These are phyloP conservation scores for Syrmaticus mikado DNA, from an alignment of 2,113 vertebrate genomes.

Conservation along the genomic window DNA sequence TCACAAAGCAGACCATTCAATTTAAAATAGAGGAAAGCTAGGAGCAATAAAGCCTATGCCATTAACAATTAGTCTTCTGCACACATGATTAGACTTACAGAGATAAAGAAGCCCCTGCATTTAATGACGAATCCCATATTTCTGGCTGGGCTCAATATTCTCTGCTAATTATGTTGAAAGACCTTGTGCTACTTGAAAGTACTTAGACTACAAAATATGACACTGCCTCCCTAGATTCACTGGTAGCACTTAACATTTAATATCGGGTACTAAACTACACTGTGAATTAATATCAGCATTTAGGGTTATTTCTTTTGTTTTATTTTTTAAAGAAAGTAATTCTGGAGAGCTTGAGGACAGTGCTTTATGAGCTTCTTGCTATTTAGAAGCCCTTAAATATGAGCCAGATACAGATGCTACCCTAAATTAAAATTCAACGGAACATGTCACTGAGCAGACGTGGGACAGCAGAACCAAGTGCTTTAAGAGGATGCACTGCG, in stretches of 20 bases:
- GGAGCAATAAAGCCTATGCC: slow-evolving; percentile 87
- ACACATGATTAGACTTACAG: slow-evolving; percentile 87
- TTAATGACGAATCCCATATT: slow-evolving; percentile 84
- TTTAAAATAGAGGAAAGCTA: slow-evolving; percentile 86
- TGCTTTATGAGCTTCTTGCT: background rate
- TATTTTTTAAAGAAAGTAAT: background rate
- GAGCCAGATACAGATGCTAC: background rate
- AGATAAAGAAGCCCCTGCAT: slow-evolving; percentile 89
- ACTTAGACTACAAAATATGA: slow-evolving; percentile 63
- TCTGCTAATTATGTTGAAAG: slow-evolving; percentile 81
- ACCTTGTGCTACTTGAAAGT: slow-evolving; percentile 73
- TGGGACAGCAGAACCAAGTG: background rate
- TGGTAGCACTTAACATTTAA: slow-evolving; percentile 62
- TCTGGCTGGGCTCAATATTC: slow-evolving; percentile 82
- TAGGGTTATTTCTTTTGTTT: background rate
- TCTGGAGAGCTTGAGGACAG: background rate
- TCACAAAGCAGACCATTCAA: slow-evolving; percentile 86
- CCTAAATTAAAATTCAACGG: background rate
- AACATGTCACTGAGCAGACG: background rate
- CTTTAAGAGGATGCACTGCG: background rate
- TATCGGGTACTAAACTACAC: slow-evolving; percentile 19
- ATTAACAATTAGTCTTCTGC: slow-evolving; percentile 92
- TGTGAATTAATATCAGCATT: background rate
- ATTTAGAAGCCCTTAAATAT: background rate
- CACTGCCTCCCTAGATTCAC: slow-evolving; percentile 42